Percentiles rank a stretch among this genome's conserved stretches.
Evolutionary conservation across 1,140 invertebrate genomes (phyloP).

Genomic region (Pseudomyrmex dendroicus): DNA sequence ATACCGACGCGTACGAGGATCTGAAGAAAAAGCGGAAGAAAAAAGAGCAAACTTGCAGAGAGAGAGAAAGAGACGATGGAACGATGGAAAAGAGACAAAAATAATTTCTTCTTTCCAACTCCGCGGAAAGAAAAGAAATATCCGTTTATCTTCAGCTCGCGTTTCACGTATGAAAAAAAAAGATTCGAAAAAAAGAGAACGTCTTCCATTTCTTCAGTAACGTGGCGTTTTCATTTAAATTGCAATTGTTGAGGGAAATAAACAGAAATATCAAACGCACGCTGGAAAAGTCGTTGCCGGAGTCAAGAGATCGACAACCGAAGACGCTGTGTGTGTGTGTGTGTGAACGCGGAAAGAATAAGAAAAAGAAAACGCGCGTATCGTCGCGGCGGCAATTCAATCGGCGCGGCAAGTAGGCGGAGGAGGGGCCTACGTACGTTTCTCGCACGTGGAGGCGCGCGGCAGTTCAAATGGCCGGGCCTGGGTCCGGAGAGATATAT

Average conservation of each 20-base stretch:
- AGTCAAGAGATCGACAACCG: not conserved
- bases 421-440: slow-evolving; percentile 2
- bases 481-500: slow-evolving; percentile 67
- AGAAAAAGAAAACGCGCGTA: slow-evolving; percentile 51
- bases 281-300: slow-evolving; percentile 20
- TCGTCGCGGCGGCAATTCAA: slow-evolving; percentile 74
- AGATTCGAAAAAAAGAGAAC: not conserved
- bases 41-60: not conserved
- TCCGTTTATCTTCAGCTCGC: not conserved
- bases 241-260: not conserved
- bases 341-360: too few relatives aligned
- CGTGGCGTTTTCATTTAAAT: not conserved
- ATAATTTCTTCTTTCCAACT: not conserved
- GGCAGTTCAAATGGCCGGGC: slow-evolving; percentile 73
- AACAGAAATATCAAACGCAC: not conserved
- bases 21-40: not conserved
- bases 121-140: slow-evolving; percentile 12
- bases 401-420: slow-evolving; percentile 52
- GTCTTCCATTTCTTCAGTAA: not conserved
- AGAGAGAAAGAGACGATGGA: not conserved
- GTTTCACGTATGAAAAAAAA: not conserved
- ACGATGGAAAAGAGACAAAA: too few relatives aligned
- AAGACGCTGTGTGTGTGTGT: too few relatives aligned
- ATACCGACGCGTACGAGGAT: not conserved
- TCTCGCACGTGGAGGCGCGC: slow-evolving; percentile 62